A percentile compares a stretch with the other conserved stretches of the same genome.
Evolutionary conservation across 2,113 vertebrate species (phyloP).

Genomic region (Chunga burmeisteri): DNA sequence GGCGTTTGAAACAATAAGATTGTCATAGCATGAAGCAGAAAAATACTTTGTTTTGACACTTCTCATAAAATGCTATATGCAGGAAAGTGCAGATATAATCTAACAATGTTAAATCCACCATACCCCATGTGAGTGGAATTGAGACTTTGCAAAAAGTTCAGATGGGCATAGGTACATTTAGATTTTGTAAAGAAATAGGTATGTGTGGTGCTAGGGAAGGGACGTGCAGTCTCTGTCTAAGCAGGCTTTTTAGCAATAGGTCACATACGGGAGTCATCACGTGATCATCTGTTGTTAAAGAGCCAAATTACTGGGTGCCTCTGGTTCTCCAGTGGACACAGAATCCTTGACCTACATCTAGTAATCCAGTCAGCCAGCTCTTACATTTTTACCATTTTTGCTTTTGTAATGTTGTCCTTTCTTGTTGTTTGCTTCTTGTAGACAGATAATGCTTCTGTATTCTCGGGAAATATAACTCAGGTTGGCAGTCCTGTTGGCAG

Average conservation of each 20-base stretch:
- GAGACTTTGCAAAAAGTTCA: neutral
- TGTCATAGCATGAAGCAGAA: neutral
- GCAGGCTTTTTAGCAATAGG: neutral
- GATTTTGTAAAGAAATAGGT: neutral
- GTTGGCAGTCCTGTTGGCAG: constrained; percentile 94
- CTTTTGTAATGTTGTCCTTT: neutral
- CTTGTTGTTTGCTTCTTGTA: constrained; percentile 63
- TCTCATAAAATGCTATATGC: neutral
- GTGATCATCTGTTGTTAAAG: neutral
- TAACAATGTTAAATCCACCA: neutral
- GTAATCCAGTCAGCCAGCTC: neutral
- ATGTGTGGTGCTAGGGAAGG: neutral
- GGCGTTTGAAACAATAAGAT: neutral
- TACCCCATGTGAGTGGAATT: neutral
- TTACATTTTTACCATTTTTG: neutral
- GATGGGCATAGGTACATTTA: neutral
- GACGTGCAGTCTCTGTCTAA: neutral
- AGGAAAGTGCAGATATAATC: neutral
- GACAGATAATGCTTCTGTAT: constrained; percentile 74
- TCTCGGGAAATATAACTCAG: constrained; percentile 84
- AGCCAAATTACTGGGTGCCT: neutral
- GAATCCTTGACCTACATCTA: neutral
- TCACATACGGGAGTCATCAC: neutral
- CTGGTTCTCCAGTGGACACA: neutral
- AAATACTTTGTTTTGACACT: neutral